Percentiles rank a stretch among this genome's conserved stretches.
These are phyloP conservation scores for Orientallactaga bullata DNA, from an alignment of 2,113 vertebrate species.

Conservation along the genomic window DNA sequence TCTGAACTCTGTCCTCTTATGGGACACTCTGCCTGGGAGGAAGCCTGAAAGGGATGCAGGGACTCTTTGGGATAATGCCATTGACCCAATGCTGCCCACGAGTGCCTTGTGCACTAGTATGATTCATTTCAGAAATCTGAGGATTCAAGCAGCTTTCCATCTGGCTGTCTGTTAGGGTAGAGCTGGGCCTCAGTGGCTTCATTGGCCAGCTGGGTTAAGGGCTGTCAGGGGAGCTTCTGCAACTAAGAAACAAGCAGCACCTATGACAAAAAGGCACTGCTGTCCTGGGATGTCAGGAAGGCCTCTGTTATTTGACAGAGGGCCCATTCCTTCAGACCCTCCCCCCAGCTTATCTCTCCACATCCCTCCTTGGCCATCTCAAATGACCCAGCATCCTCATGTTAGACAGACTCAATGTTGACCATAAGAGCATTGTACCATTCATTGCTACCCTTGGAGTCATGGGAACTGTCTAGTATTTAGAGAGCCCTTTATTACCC, in stretches of 20 bases:
- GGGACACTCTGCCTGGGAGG: background rate
- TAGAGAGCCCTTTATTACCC: background rate
- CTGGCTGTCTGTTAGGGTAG: constrained; percentile 26
- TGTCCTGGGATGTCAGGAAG: background rate
- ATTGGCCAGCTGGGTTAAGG: background rate
- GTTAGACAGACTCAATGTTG: background rate
- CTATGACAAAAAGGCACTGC: background rate
- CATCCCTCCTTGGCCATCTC: background rate
- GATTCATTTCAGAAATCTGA: background rate
- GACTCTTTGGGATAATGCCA: background rate
- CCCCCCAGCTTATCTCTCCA: no score
- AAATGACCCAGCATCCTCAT: background rate
- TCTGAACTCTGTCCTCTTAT: background rate
- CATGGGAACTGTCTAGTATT: background rate
- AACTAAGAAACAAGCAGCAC: background rate
- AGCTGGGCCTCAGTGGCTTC: background rate
- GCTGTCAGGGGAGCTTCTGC: background rate
- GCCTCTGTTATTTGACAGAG: background rate
- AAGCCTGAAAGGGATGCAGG: background rate
- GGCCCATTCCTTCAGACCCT: background rate
- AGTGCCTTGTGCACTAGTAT: fast-evolving
- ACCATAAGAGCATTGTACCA: background rate
- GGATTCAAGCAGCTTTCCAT: constrained; percentile 18
- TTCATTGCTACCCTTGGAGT: background rate
- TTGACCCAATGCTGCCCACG: background rate